These are phyloP conservation scores for Xyrauchen texanus DNA, from an alignment of 2,113 vertebrate genomes.

Conservation along the genomic window DNA sequence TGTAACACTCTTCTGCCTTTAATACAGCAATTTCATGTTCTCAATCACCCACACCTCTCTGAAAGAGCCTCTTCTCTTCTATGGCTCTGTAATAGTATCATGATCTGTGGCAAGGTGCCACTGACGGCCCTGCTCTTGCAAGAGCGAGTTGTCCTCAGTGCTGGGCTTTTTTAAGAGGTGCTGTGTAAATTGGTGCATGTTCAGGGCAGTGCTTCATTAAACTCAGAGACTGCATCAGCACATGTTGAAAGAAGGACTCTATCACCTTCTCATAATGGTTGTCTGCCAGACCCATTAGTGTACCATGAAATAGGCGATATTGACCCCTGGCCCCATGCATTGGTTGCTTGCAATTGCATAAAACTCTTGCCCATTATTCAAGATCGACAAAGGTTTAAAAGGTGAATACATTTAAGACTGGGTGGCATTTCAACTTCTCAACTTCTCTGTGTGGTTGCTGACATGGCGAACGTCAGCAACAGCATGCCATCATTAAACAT, in stretches of 20 bases:
- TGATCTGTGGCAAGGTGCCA: conserved; percentile 63
- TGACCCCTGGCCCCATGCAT: conserved; percentile 6
- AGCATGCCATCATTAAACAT: not conserved
- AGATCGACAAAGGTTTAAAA: not conserved
- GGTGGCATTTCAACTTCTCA: conserved; percentile 16
- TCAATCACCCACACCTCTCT: conserved; percentile 65
- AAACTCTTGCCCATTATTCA: conserved; percentile 13
- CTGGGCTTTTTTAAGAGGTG: conserved; percentile 1
- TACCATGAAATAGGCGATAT: not conserved
- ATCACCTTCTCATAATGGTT: not conserved
- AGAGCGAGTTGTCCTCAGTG: not conserved
- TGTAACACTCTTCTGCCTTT: conserved; percentile 62
- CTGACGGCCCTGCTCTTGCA: conserved; percentile 54
- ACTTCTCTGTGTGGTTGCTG: not conserved
- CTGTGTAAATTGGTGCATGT: conserved; percentile 22
- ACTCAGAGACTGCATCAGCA: not conserved
- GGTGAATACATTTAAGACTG: not conserved
- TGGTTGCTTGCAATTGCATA: not conserved
- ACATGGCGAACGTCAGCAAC: conserved; percentile 7
- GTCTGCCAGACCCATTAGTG: conserved; percentile 12
- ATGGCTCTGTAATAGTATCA: conserved; percentile 65
- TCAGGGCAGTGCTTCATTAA: conserved; percentile 24
- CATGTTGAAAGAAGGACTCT: conserved; percentile 8
- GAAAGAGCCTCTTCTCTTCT: conserved; percentile 25
- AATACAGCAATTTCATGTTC: conserved; percentile 61